A percentile compares a stretch with the other conserved stretches of the same genome.
These are phyloP conservation scores for Scotopteryx bipunctaria DNA, from an alignment of 2,888 invertebrate genomes.

Conservation along the genomic window DNA sequence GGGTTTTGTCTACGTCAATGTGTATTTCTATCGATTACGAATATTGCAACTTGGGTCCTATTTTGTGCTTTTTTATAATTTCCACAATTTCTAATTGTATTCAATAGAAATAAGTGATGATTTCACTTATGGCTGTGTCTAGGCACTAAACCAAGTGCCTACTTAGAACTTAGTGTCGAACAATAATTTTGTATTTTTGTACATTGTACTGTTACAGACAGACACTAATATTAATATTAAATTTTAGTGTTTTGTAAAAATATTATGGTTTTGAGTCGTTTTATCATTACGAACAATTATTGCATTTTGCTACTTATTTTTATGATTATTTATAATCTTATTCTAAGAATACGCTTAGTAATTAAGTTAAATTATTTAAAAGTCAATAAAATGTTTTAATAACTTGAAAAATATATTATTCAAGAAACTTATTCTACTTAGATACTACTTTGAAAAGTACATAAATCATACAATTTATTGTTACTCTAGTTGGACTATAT, in stretches of 20 bases:
- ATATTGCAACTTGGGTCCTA: too few species aligned
- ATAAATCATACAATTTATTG: too few species aligned
- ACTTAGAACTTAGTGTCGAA: slow-evolving; percentile 16
- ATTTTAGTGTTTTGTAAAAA: slow-evolving; percentile 27
- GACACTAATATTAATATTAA: not conserved
- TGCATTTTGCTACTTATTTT: slow-evolving; percentile 66
- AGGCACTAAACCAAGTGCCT: slow-evolving; percentile 30
- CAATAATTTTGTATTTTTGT: slow-evolving; percentile 39
- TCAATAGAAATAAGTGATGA: slow-evolving; percentile 25
- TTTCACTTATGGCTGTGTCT: slow-evolving; percentile 48
- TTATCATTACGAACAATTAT: slow-evolving; percentile 47
- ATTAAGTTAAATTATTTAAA: slow-evolving; percentile 80
- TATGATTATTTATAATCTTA: slow-evolving; percentile 63
- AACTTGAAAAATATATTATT: slow-evolving; percentile 53
- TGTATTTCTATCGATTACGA: too few species aligned
- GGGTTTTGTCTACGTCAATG: too few species aligned
- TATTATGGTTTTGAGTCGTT: slow-evolving; percentile 46
- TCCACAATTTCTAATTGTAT: not conserved
- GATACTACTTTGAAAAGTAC: not conserved
- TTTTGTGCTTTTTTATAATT: not conserved
- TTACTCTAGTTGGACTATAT: too few species aligned
- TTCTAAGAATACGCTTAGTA: slow-evolving; percentile 76
- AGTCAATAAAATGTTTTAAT: slow-evolving; percentile 81
- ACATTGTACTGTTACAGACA: slow-evolving; percentile 23
- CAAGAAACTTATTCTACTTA: not conserved